Base-by-base conservation (phyloP, 1,140 invertebrate genomes). In the Drosophila albomicans region DNA sequence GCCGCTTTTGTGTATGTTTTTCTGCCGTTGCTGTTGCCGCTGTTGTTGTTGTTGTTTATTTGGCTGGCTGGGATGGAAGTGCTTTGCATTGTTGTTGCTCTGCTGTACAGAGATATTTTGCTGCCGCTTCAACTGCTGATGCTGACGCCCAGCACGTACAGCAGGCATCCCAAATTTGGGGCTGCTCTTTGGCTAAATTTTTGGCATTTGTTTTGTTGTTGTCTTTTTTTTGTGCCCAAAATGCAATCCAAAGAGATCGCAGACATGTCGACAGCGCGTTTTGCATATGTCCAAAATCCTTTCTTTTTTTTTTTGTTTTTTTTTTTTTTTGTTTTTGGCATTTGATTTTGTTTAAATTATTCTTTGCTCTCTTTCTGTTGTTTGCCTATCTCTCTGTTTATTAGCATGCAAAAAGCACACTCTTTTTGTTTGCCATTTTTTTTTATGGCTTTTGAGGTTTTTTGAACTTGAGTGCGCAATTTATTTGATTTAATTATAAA, bases 341-440 rank as follows among this genome's bases (percentile, higher is more conserved):
- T 87, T 82, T 88, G 75, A 82, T 82, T 87, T 88, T 74, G 84
- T 77, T 87, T 82, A 86, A 85, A 85, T 81, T 74, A 79, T 76
- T 59, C 81, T 43, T 28, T 25, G 43, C 38, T 25, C 20, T 25
- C 20, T 10, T 41, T 8, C 20, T 62, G 52, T 66, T 78, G 68
- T 78, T 62, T 63, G 38, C 49, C 38, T 66, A 38, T 62, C 11
- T 20, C 20, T 52, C 48, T 59, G 32, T 25, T 59, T 66, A 56
- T 76, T 76, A 54, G 74, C 66, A 69, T 58, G 56, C 65, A 74
- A 15, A 64, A 48, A 38, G 64, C 38, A 57, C 10, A 49, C 30
- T 35, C 6, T 63, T 69, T 70, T 63, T 66, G 67, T 59, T 76
- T 48, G 41, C 45, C 52, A 74, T 57, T 65, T 70, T 78, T n/a